These are phyloP conservation scores for Lucinisca nassula DNA, from an alignment of 2,888 invertebrate species.

Conservation along the genomic window DNA sequence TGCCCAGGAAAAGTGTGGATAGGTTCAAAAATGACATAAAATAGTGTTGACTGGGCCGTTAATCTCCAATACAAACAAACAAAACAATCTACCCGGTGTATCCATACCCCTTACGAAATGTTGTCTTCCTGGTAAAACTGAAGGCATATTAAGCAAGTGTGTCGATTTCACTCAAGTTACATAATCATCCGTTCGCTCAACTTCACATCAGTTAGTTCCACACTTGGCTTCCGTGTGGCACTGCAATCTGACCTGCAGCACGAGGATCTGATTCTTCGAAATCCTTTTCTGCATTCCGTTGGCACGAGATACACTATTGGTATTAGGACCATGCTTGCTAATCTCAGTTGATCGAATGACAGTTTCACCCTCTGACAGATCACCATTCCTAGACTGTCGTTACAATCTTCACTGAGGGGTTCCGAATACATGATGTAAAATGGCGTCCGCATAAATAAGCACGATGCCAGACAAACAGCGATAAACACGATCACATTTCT, in stretches of 20 bases:
- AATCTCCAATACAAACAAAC: too few species aligned
- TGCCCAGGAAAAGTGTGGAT: too few species aligned
- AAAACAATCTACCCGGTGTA: too few species aligned
- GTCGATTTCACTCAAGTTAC: too few species aligned
- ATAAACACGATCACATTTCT: conserved; percentile 50
- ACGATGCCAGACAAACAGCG: conserved; percentile 34
- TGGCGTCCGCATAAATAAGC: conserved; percentile 54
- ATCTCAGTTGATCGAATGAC: conserved; percentile 35
- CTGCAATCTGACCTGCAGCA: conserved; percentile 56
- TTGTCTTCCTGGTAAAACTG: too few species aligned
- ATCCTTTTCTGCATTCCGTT: conserved; percentile 41
- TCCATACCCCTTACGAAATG: too few species aligned
- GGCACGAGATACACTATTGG: conserved; percentile 58
- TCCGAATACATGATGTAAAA: conserved; percentile 53
- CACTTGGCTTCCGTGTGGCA: conserved; percentile 34
- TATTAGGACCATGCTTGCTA: conserved; percentile 47
- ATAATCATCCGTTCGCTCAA: conserved; percentile 31
- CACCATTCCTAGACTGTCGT: neutral
- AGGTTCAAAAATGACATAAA: too few species aligned
- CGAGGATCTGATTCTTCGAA: conserved; percentile 39
- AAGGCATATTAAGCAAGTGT: too few species aligned
- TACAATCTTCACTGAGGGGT: conserved; percentile 30
- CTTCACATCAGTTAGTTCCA: conserved; percentile 44
- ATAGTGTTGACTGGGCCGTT: too few species aligned
- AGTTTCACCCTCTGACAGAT: conserved; percentile 42